These are phyloP conservation scores for Rhingia rostrata DNA, from an alignment of 2,888 invertebrate species.

Conservation along the genomic window DNA sequence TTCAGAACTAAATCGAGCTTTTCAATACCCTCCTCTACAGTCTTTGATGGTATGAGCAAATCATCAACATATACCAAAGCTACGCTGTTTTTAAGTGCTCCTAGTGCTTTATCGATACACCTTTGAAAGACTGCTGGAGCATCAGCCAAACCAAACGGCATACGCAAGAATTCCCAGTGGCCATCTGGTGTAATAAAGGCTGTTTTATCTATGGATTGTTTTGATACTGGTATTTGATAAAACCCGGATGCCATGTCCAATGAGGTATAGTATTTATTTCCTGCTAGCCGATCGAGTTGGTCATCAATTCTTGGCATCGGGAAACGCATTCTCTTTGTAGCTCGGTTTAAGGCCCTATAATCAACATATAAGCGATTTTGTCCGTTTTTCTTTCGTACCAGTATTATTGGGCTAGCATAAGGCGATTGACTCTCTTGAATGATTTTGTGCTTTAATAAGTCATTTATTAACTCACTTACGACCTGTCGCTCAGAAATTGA, in stretches of 20 bases:
- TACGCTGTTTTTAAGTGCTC: not conserved
- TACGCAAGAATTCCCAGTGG: slow-evolving; percentile 13
- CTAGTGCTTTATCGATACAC: not conserved
- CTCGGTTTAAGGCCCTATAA: slow-evolving; percentile 12
- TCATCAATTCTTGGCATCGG: slow-evolving; percentile 10
- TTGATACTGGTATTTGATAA: slow-evolving; percentile 19
- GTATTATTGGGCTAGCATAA: slow-evolving; percentile 1
- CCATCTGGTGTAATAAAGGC: slow-evolving; percentile 9
- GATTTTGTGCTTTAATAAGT: slow-evolving; percentile 2
- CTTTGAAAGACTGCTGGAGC: slow-evolving; percentile 5
- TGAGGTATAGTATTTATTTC: slow-evolving; percentile 14
- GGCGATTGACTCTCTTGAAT: slow-evolving; percentile 15
- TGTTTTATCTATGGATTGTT: not conserved
- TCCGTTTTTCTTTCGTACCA: slow-evolving; percentile 17
- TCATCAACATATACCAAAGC: not conserved
- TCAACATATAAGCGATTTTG: slow-evolving; percentile 16
- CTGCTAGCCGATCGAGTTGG: slow-evolving; percentile 7
- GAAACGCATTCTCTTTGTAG: not conserved
- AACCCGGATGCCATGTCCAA: slow-evolving; percentile 23
- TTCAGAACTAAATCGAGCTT: not conserved
- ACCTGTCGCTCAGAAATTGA: not conserved
- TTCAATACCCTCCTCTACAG: not conserved
- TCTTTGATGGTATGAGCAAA: not conserved
- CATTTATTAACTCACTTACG: slow-evolving; percentile 10
- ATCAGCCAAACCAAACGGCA: slow-evolving; percentile 11